A percentile compares a stretch with the other conserved stretches of the same genome.
phyloP scores from a whole-genome alignment of 2,113 vertebrate species.

The Crotalus viridis region DNA sequence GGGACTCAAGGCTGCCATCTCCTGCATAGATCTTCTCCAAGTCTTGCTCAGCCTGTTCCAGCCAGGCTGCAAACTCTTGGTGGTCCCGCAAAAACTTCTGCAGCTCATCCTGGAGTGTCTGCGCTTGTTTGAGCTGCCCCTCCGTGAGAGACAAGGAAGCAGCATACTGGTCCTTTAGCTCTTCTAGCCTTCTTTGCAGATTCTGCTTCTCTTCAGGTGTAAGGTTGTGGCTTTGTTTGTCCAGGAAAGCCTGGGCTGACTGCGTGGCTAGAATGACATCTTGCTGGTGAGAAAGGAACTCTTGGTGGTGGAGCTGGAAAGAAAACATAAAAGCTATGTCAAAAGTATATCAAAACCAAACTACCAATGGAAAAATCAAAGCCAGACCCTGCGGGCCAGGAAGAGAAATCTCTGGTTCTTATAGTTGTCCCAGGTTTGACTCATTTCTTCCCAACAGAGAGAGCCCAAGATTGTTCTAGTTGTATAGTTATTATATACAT shows the following conservation, averaged over 20 bases:
- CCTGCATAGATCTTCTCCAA: constrained; percentile 75
- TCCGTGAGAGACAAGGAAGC: constrained; percentile 77
- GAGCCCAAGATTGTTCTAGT: not conserved
- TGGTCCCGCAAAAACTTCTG: constrained; percentile 90
- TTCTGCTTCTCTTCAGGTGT: constrained; percentile 71
- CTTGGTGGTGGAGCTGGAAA: constrained; percentile 80
- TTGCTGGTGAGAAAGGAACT: constrained; percentile 89
- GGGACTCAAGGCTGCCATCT: constrained; percentile 64
- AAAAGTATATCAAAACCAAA: not conserved
- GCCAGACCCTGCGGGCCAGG: not conserved
- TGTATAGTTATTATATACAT: not conserved
- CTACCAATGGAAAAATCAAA: not conserved
- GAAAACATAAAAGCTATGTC: fast-evolving
- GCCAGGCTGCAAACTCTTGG: constrained; percentile 81
- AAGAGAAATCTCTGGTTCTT: not conserved
- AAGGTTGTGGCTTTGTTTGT: constrained; percentile 79
- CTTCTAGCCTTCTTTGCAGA: constrained; percentile 74
- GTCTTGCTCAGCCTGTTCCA: constrained; percentile 83
- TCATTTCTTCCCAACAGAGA: not conserved
- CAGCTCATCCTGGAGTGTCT: constrained; percentile 84
- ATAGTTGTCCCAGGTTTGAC: not conserved
- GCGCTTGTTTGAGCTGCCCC: constrained; percentile 77
- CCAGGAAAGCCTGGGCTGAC: constrained; percentile 83
- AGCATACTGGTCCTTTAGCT: constrained; percentile 79
- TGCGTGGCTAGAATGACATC: constrained; percentile 85